Conservation (phyloP, 2,797 vertebrate genomes). For the Morus bassanus region DNA sequence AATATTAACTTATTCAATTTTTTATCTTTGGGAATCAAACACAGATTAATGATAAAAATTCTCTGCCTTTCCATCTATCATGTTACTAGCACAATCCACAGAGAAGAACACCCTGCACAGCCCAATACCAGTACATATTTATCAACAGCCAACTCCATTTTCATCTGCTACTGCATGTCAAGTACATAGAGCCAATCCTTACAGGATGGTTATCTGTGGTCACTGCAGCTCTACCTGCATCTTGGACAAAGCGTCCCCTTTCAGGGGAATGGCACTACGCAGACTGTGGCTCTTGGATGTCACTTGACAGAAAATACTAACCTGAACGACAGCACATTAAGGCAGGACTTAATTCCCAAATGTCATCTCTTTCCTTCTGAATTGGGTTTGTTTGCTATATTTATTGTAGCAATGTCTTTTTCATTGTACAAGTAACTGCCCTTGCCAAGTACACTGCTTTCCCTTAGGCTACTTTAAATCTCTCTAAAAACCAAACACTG, state of each 20-base stretch:
- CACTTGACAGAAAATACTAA: not conserved
- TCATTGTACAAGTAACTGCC: not conserved
- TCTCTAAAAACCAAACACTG: conserved; percentile 16
- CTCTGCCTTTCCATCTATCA: not conserved
- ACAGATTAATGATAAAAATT: not conserved
- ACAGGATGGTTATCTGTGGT: not conserved
- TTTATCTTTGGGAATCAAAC: not conserved
- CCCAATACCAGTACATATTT: not conserved
- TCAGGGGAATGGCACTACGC: not conserved
- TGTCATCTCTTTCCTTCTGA: not conserved
- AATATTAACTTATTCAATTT: not conserved
- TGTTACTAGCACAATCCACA: not conserved
- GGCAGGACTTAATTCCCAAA: not conserved
- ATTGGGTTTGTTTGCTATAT: not conserved
- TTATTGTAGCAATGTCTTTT: conserved; percentile 22
- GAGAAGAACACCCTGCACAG: not conserved
- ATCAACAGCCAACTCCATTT: not conserved
- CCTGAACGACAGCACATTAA: not conserved
- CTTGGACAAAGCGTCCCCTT: fast-evolving
- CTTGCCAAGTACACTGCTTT: not conserved
- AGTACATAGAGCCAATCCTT: not conserved
- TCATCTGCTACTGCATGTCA: not conserved
- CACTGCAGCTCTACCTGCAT: not conserved
- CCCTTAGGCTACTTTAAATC: conserved; percentile 39
- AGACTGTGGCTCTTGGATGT: not conserved